These are phyloP conservation scores for Pangasius sanitwongsei DNA, from an alignment of 2,797 vertebrate genomes.

Conservation along the genomic window DNA sequence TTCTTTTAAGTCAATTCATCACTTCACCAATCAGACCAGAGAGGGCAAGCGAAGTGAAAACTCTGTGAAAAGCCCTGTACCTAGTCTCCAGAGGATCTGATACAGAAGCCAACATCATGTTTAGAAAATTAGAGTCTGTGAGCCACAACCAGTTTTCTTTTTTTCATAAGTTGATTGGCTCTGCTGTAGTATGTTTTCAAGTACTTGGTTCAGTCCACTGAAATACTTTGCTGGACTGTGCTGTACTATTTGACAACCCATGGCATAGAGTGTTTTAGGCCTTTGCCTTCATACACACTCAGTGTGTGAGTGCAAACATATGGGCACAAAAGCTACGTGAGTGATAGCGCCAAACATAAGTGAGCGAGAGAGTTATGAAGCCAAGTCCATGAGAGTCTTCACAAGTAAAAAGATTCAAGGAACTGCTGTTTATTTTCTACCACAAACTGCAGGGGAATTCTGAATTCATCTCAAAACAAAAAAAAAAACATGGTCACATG, in stretches of 20 bases:
- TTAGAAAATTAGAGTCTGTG: not conserved
- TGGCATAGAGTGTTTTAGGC: not conserved
- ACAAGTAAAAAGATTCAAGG: conserved; percentile 38
- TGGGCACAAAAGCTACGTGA: not conserved
- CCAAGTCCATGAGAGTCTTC: not conserved
- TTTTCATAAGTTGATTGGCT: not conserved
- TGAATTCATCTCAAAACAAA: conserved; percentile 45
- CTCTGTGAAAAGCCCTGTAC: too few relatives aligned
- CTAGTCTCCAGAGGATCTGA: not conserved
- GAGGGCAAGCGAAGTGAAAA: not conserved
- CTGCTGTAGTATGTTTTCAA: not conserved
- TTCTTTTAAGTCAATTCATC: not conserved
- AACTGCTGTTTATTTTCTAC: conserved; percentile 45
- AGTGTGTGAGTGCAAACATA: not conserved
- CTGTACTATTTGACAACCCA: not conserved
- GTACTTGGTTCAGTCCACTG: not conserved
- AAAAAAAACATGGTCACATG: conserved; percentile 16
- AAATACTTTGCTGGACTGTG: not conserved
- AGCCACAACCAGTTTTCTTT: not conserved
- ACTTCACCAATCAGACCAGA: not conserved
- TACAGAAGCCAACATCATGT: not conserved
- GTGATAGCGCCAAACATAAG: not conserved
- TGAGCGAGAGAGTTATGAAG: not conserved
- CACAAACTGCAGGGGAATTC: conserved; percentile 49
- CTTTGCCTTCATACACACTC: not conserved